A percentile compares a stretch with the other conserved stretches of the same genome.
Conservation (phyloP, 2,888 invertebrate species). For the Gonocerus acuteangulatus region DNA sequence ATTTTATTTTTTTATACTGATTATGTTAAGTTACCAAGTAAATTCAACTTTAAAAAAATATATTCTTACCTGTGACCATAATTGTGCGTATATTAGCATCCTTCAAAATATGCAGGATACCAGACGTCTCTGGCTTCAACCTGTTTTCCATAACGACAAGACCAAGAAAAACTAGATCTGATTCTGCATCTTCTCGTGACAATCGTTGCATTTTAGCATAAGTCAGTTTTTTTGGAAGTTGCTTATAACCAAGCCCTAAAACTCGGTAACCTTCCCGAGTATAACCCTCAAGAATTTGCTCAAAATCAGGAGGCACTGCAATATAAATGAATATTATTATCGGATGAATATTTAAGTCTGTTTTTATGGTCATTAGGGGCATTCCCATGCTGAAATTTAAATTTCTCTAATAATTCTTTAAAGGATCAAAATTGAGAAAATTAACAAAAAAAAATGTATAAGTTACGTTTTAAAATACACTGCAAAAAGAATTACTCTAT, state of each 20-base stretch:
- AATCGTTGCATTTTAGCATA: slow-evolving; percentile 67
- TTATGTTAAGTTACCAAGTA: too few species aligned
- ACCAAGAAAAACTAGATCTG: slow-evolving; percentile 72
- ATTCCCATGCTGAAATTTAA: too few species aligned
- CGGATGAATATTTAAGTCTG: too few species aligned
- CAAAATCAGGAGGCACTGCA: slow-evolving; percentile 71
- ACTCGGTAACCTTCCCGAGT: slow-evolving; percentile 90
- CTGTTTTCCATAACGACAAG: slow-evolving; percentile 92
- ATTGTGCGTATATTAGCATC: slow-evolving; percentile 81
- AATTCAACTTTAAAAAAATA: too few species aligned
- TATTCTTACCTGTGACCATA: slow-evolving; percentile 96
- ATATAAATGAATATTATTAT: slow-evolving; percentile 34
- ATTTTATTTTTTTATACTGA: too few species aligned
- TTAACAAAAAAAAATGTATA: too few species aligned
- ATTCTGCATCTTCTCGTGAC: slow-evolving; percentile 70
- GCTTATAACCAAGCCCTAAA: slow-evolving; percentile 75
- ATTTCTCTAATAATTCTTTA: too few species aligned
- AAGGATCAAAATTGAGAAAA: too few species aligned
- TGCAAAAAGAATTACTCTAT: too few species aligned
- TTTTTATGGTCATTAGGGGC: too few species aligned
- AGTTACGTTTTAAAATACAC: too few species aligned
- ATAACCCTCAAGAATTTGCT: slow-evolving; percentile 68
- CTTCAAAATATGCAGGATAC: slow-evolving; percentile 69
- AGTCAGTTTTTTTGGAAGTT: slow-evolving; percentile 57
- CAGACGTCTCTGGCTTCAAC: slow-evolving; percentile 78